A percentile compares a stretch with the other conserved stretches of the same genome.
phyloP scores from a whole-genome alignment of 1,140 invertebrate genomes.

The Spodoptera frugiperda region DNA sequence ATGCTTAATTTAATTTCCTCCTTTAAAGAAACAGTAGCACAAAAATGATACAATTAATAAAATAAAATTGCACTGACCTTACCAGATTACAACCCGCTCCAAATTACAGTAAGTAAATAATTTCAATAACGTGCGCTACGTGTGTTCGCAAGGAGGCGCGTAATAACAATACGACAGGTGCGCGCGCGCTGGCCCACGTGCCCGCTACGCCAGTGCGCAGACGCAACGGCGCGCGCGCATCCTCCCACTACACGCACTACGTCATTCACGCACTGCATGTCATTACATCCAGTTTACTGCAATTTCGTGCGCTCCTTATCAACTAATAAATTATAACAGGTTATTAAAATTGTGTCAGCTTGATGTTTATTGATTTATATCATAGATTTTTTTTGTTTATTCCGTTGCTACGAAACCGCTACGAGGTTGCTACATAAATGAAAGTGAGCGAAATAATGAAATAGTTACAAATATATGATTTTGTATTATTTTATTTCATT shows the following conservation, averaged over 20 bases:
- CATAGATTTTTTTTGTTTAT: too few species aligned
- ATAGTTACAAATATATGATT: neutral
- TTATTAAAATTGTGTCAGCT: neutral
- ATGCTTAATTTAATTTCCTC: too few species aligned
- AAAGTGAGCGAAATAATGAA: neutral
- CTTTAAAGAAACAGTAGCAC: neutral
- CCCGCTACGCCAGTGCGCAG: conserved; percentile 53
- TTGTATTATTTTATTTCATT: too few species aligned
- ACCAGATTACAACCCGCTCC: conserved; percentile 5
- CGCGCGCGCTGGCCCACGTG: conserved; percentile 51
- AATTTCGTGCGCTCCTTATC: conserved; percentile 11
- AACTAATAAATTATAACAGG: neutral
- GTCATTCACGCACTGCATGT: conserved; percentile 24
- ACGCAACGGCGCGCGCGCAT: conserved; percentile 54
- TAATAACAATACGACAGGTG: conserved; percentile 46
- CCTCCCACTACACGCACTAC: conserved; percentile 36
- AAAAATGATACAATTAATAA: neutral
- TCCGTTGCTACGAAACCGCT: neutral
- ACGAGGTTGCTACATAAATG: neutral
- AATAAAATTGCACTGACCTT: conserved; percentile 48
- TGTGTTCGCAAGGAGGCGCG: neutral
- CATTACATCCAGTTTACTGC: conserved; percentile 38
- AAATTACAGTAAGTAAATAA: neutral
- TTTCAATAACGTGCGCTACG: neutral
- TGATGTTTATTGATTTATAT: neutral